Evolutionary conservation across 2,113 vertebrate species (phyloP), one percentile per base, ranked within the genome.

Genomic region (Clarias batrachus): DNA sequence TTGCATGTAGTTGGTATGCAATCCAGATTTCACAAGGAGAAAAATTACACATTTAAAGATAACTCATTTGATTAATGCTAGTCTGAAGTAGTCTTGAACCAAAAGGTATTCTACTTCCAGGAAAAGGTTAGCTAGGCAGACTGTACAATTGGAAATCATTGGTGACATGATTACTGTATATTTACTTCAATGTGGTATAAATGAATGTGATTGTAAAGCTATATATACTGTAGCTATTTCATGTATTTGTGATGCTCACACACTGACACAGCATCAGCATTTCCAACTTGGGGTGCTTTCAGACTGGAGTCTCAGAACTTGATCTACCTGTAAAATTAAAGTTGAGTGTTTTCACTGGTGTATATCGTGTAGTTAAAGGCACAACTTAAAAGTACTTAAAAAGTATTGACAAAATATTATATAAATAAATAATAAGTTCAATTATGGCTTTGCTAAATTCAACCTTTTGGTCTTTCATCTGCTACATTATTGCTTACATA

Each of bases 401-500:
- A 66, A 56, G 27, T 76, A 63, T 9, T 59, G 23, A n/a, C 7
- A 73, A 60, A 52, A 60, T 23, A 9, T 27, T 30, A n/a, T 54
- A 48, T 25, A 37, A 54, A 0, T 7, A 63, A 66, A 82, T 70
- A 27, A 27, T 78, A 33, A 59, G 14, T 23, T 84, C 13, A 16
- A 62, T 41, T 74, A 74, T 74, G 66, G 52, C 52, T 59, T 74
- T 74, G 52, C n/a, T 60, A 73, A 57, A 41, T 41, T 54, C 11
- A 83, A 21, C 81, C 60, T 82, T 56, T 25, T 84, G n/a, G 37
- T 60, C 30, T 57, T 83, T 19, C 27, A 13, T 83, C 6, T 66
- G 56, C 19, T 83, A 14, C 65, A 71, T 70, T 70, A 83, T 71
- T 85, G 74, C 27, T 83, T 52, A 11, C 27, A 76, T 5, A 60